Conservation (phyloP, 2,113 vertebrate species). For the Mellivora capensis region DNA sequence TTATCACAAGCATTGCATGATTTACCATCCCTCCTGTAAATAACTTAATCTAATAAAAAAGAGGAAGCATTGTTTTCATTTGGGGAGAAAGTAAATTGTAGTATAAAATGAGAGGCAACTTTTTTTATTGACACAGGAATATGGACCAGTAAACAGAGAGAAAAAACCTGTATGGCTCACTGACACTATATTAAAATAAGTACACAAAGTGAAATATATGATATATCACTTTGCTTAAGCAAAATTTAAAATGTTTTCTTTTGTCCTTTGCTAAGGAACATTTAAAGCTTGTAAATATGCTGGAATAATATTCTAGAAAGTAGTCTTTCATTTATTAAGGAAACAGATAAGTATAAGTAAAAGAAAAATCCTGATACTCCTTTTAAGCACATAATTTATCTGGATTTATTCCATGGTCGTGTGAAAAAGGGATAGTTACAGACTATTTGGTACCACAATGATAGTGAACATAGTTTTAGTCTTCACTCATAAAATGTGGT, state of each 20-base stretch:
- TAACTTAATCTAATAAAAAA: slow-evolving; percentile 54
- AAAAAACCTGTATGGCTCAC: not conserved
- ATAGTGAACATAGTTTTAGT: not conserved
- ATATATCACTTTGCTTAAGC: not conserved
- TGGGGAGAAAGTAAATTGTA: slow-evolving; percentile 47
- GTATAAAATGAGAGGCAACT: slow-evolving; percentile 51
- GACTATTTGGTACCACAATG: not conserved
- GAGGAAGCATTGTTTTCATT: slow-evolving; percentile 40
- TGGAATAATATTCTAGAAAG: not conserved
- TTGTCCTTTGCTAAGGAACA: slow-evolving; percentile 13
- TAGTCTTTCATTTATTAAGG: slow-evolving; percentile 1
- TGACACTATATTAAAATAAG: slow-evolving; percentile 4
- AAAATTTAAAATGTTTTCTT: slow-evolving; percentile 18
- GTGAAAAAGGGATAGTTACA: not conserved
- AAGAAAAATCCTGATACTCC: not conserved
- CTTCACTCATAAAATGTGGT: not conserved
- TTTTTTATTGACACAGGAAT: slow-evolving; percentile 32
- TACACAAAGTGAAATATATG: not conserved
- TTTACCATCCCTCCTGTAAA: not conserved
- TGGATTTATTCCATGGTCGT: not conserved
- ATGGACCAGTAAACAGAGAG: not conserved
- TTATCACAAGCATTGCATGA: slow-evolving; percentile 25
- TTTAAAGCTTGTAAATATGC: not conserved
- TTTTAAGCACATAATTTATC: slow-evolving; percentile 1
- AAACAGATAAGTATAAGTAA: not conserved